Conservation (phyloP, 2,888 invertebrate genomes). For the Philonicus albiceps region DNA sequence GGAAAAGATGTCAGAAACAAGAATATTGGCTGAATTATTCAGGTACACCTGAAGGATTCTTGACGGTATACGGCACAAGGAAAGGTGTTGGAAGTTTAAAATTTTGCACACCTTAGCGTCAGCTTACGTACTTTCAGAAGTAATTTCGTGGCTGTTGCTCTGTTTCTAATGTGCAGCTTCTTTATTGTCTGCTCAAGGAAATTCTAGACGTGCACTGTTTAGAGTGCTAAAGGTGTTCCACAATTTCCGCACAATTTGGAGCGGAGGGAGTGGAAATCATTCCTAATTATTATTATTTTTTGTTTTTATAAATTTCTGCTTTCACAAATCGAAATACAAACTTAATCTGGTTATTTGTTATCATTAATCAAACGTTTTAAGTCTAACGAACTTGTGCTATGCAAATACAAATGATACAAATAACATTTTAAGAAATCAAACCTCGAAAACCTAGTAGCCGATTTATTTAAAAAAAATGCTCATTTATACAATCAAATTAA, state of each 20-base stretch:
- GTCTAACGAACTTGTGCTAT: too few relatives aligned
- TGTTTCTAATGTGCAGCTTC: neutral
- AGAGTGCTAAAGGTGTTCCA: neutral
- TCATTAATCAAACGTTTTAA: neutral
- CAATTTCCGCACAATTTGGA: neutral
- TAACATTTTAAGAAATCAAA: too few relatives aligned
- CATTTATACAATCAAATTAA: too few relatives aligned
- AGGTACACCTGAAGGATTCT: slow-evolving; percentile 7
- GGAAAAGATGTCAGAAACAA: neutral
- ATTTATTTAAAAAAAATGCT: too few relatives aligned
- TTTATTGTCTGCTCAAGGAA: neutral
- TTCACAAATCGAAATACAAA: neutral
- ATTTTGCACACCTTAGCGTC: neutral
- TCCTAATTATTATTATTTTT: neutral
- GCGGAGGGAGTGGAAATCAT: neutral
- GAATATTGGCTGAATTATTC: slow-evolving; percentile 20
- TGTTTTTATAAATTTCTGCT: neutral
- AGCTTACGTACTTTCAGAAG: neutral
- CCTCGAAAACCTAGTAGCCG: too few relatives aligned
- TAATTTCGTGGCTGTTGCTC: neutral
- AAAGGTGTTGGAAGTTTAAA: neutral
- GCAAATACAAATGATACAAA: too few relatives aligned
- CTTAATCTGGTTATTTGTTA: neutral
- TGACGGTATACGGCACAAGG: neutral
- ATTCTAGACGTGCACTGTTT: neutral